These are phyloP conservation scores for Mesocricetus auratus DNA, from an alignment of 2,113 vertebrate species.

Conservation along the genomic window DNA sequence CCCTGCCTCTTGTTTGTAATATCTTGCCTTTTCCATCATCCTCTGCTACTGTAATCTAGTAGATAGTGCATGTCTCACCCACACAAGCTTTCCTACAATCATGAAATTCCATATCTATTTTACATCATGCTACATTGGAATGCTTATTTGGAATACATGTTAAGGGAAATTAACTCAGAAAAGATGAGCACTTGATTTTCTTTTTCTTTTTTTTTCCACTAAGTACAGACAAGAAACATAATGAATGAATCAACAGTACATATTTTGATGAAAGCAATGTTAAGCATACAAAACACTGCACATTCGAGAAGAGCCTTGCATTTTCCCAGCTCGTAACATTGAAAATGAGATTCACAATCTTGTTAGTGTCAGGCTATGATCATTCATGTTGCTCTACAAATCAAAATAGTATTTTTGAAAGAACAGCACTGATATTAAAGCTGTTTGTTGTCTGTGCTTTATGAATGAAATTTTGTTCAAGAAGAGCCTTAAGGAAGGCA, in stretches of 20 bases:
- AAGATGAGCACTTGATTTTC: conserved; percentile 70
- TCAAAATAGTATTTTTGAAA: conserved; percentile 69
- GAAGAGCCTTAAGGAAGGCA: conserved; percentile 34
- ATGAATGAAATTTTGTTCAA: conserved; percentile 18
- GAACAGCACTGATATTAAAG: background rate
- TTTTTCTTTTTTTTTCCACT: conserved; percentile 56
- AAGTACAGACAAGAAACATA: conserved; percentile 50
- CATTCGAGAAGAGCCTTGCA: conserved; percentile 33
- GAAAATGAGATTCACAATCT: conserved; percentile 71
- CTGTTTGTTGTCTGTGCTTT: conserved; percentile 44
- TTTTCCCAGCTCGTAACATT: conserved; percentile 59
- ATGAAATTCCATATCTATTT: conserved; percentile 59
- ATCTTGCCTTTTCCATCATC: conserved; percentile 4
- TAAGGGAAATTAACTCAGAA: conserved; percentile 38
- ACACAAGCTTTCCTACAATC: conserved; percentile 42
- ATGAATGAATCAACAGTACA: conserved; percentile 66
- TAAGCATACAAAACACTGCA: conserved; percentile 69
- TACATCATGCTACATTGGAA: conserved; percentile 62
- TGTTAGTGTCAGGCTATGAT: conserved; percentile 69
- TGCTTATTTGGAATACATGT: conserved; percentile 68
- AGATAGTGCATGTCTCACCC: background rate
- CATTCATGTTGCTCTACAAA: conserved; percentile 65
- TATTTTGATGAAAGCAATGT: conserved; percentile 74
- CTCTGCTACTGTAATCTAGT: conserved; percentile 42
- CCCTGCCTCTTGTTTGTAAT: conserved; percentile 59